Percentiles rank a stretch among this genome's conserved stretches.
Conservation (phyloP, 2,888 invertebrate species). For the Macroteleia sp. region DNA sequence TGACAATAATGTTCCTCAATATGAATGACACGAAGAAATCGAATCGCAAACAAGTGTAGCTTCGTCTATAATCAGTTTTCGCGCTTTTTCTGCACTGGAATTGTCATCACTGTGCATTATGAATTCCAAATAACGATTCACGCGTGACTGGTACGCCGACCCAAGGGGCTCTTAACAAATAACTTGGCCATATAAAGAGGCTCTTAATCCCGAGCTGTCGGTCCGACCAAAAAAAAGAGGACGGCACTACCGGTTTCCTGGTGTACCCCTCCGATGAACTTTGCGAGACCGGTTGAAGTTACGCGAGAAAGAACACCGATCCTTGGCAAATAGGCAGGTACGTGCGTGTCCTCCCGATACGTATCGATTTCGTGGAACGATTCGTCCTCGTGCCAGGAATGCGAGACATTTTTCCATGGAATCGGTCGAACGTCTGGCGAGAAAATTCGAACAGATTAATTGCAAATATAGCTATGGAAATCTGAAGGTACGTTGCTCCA, state of each 20-base stretch:
- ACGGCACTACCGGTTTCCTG: constrained; percentile 62
- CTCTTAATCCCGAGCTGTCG: constrained; percentile 69
- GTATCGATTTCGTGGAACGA: constrained; percentile 51
- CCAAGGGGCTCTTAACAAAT: constrained; percentile 70
- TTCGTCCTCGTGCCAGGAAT: constrained; percentile 29
- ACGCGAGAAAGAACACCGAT: constrained; percentile 59
- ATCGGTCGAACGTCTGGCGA: constrained; percentile 14
- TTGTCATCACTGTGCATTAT: constrained; percentile 66
- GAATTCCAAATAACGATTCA: constrained; percentile 72
- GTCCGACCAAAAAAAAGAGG: constrained; percentile 42
- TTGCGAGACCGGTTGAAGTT: constrained; percentile 55
- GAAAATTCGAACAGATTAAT: constrained; percentile 35
- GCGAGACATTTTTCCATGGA: constrained; percentile 40
- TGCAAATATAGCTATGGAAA: neutral
- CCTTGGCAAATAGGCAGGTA: constrained; percentile 23
- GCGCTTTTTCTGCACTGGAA: constrained; percentile 43
- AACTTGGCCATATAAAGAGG: constrained; percentile 72
- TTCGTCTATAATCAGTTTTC: constrained; percentile 44
- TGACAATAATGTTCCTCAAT: constrained; percentile 43
- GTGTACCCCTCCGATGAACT: constrained; percentile 28
- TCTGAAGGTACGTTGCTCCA: neutral
- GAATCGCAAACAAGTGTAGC: constrained; percentile 31
- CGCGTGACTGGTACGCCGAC: constrained; percentile 66
- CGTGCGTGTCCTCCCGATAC: constrained; percentile 37
- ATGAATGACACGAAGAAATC: constrained; percentile 16